Evolutionary conservation across 1,140 invertebrate species (phyloP).

Genomic region (Drosophila eugracilis): DNA sequence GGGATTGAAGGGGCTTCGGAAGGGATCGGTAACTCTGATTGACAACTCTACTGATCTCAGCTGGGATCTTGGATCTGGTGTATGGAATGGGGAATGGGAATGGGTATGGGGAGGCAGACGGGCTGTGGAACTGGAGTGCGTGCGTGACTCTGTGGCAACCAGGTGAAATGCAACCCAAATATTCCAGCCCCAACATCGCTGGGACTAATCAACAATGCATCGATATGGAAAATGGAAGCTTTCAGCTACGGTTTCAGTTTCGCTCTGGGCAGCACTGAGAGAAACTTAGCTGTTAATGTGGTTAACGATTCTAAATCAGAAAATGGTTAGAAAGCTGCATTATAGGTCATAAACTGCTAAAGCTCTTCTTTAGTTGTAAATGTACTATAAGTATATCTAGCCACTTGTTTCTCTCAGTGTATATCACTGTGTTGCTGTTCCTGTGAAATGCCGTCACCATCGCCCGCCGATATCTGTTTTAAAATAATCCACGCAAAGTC

Average conservation of each 20-base stretch:
- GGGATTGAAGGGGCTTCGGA: slow-evolving; percentile 35
- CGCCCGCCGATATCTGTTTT: slow-evolving; percentile 62
- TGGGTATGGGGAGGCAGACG: too few species aligned
- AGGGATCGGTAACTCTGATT: slow-evolving; percentile 53
- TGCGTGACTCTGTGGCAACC: slow-evolving; percentile 41
- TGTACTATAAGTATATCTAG: too few species aligned
- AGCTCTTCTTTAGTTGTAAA: too few species aligned
- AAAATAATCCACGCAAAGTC: slow-evolving; percentile 52
- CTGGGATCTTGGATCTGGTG: background rate
- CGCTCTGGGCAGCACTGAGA: background rate
- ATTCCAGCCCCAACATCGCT: background rate
- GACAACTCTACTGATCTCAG: slow-evolving; percentile 54
- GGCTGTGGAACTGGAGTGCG: background rate
- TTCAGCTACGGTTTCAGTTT: slow-evolving; percentile 12
- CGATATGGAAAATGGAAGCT: slow-evolving; percentile 51
- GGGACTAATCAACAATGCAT: slow-evolving; percentile 70
- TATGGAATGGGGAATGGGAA: slow-evolving; percentile 5
- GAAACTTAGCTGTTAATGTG: too few species aligned
- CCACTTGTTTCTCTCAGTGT: slow-evolving; percentile 21
- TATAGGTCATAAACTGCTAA: too few species aligned
- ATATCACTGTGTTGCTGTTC: slow-evolving; percentile 26
- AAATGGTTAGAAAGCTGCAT: too few species aligned
- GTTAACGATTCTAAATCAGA: too few species aligned
- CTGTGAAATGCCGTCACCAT: slow-evolving; percentile 70
- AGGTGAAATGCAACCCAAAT: slow-evolving; percentile 25